These are phyloP conservation scores for Callipepla squamata DNA, from an alignment of 2,113 vertebrate genomes.

Conservation along the genomic window DNA sequence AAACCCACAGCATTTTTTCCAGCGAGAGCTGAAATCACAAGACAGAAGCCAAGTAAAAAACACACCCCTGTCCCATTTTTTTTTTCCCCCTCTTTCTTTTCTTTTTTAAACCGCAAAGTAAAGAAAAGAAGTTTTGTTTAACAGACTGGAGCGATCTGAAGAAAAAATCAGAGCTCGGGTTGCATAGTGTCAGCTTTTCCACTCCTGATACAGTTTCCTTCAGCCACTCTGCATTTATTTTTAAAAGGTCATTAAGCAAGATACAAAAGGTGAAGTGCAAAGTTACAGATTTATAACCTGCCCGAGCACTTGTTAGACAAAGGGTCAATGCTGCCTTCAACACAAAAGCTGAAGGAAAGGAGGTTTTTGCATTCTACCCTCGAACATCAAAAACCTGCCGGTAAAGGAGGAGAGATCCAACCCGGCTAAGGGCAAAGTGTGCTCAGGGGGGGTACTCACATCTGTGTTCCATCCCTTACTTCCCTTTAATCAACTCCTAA, in stretches of 20 bases:
- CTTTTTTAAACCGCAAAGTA: background rate
- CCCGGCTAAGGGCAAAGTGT: background rate
- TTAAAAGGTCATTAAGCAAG: constrained; percentile 44
- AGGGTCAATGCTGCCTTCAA: background rate
- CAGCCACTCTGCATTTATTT: constrained; percentile 26
- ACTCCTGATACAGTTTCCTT: background rate
- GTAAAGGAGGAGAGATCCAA: background rate
- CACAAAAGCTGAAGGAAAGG: background rate
- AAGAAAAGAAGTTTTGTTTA: constrained; percentile 41
- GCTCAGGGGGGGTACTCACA: background rate
- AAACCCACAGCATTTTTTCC: background rate
- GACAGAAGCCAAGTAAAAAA: constrained; percentile 29
- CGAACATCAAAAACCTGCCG: constrained; percentile 3
- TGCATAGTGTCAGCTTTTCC: constrained; percentile 62
- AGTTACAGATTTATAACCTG: constrained; percentile 49
- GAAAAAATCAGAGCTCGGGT: constrained; percentile 36
- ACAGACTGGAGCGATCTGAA: constrained; percentile 1
- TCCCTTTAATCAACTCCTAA: background rate
- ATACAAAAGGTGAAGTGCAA: constrained; percentile 57
- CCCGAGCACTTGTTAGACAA: background rate
- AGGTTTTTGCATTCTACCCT: background rate
- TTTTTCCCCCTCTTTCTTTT: background rate
- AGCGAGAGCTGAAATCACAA: background rate
- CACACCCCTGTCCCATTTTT: constrained; percentile 36
- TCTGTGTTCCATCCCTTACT: background rate